A percentile compares a stretch with the other conserved stretches of the same genome.
phyloP scores from a whole-genome alignment of 2,888 invertebrate species.

The Drosophila stalkeri region DNA sequence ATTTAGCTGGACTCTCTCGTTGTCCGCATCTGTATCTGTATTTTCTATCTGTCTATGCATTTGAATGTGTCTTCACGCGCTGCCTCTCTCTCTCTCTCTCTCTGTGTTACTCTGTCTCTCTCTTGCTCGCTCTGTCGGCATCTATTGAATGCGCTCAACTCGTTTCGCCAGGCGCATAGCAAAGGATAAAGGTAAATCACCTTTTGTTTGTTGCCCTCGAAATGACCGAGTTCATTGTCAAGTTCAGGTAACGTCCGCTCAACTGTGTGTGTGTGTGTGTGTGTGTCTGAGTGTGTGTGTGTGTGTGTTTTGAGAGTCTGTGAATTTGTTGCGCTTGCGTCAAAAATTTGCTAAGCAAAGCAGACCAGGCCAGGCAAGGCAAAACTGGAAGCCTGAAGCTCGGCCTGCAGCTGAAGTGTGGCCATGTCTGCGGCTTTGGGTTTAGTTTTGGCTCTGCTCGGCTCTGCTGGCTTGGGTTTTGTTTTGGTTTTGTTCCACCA shows the following conservation, averaged over 20 bases:
- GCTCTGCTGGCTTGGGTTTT: conserved; percentile 23
- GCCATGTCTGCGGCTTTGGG: conserved; percentile 63
- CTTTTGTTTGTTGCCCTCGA: conserved; percentile 78
- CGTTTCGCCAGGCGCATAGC: conserved; percentile 48
- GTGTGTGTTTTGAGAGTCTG: conserved; percentile 37
- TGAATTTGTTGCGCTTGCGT: conserved; percentile 74
- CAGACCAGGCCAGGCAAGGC: background rate
- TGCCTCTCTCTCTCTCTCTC: background rate
- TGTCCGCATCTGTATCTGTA: conserved; percentile 23
- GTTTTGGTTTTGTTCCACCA: conserved; percentile 26
- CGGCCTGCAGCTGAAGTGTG: conserved; percentile 66
- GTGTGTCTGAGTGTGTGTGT: conserved; percentile 15
- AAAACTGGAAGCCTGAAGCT: conserved; percentile 24
- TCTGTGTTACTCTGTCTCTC: background rate
- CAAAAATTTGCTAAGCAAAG: conserved; percentile 61
- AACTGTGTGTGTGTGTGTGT: conserved; percentile 10
- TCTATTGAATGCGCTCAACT: conserved; percentile 49
- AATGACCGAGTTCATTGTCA: conserved; percentile 78
- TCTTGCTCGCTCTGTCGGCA: background rate
- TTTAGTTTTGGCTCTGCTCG: conserved; percentile 33
- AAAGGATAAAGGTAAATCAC: conserved; percentile 78
- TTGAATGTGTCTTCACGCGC: background rate
- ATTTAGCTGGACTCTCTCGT: conserved; percentile 43
- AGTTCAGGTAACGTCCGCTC: conserved; percentile 69
- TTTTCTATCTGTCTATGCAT: conserved; percentile 8